Base-by-base conservation (phyloP, 2,888 invertebrate species). In the Meteorus colon region DNA sequence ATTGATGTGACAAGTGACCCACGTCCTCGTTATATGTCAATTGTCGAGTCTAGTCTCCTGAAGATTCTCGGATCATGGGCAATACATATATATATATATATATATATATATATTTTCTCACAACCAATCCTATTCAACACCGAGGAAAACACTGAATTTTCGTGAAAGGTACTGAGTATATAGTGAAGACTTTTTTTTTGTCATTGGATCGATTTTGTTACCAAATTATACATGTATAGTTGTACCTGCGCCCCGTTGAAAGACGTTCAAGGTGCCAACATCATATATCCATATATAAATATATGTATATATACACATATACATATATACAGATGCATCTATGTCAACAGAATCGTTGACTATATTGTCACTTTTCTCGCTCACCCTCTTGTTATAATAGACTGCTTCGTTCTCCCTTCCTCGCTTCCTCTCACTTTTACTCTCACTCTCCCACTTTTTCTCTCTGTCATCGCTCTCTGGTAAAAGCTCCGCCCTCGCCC, bases 401-500 rank as follows among this genome's bases (percentile, higher is more conserved):
- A 68, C 48, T 68, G n/a, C 10, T 24, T 31, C n/a, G 34, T 8
- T 8, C 34, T 34, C 8, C 34, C 34, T 8, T 34, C 34, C 4
- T 34, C 34, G 3, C 34, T 6, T 34, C 2, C 2, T 34, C 34
- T 34, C 8, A 6, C 8, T 34, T 2, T 34, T 2, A 4, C 34
- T 34, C 2, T 34, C 34, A 0, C 4, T 34, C 8, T 34, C 8
- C 5, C 34, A 6, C 5, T 34, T 12, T 24, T 41, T 12, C 55
- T 65, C 29, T 51, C 68, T 51, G 68, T 68, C 68, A 51, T 51
- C 48, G 55, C 8, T 66, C 27, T 10, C 19, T 19, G 24, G 19
- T 55, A 48, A 77, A 80, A 70, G 81, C 86, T 81, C 88, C 88
- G 85, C 88, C 88, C 82, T 85, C 88, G 84, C 85, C 63, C 59